Evolutionary conservation across 1,140 invertebrate genomes (phyloP), one percentile per base, ranked within the genome.

Genomic region (Anastrepha ludens): DNA sequence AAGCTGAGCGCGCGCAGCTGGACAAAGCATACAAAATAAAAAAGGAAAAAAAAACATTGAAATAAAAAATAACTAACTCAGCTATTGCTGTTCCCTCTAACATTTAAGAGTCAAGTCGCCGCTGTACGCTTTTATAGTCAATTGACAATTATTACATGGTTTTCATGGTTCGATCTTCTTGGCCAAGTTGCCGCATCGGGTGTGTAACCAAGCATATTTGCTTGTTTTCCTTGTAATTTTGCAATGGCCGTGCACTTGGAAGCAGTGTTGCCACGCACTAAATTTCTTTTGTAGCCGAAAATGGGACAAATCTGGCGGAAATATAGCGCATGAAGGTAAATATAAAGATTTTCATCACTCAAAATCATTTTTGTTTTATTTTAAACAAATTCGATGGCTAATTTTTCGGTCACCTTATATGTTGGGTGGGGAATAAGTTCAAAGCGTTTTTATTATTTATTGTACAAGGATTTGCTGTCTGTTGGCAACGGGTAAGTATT

Each of bases 71-170:
- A 29, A 11, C 74, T 81, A 3, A 15, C 47, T 55, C 9, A 81
- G 74, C 70, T n/a, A 74, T 3, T 74, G 11, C 44, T 47, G 17
- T 20, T 17, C n/a, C 47, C 74, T 13, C 47, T 3, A 41, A 6
- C 41, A 47, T 44, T 74, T 9, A 0, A 17, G 6, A 50, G 2
- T 29, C 74, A 50, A 81, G 74, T 44, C 67, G 44, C 44, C 29
- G 29, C 65, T 50, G 44, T 81, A 2, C 74, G 74, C n/a, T 81
- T 81, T 81, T 81, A 81, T 81, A 81, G 47, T 29, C 44, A 55
- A 20, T 81, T 81, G 74, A 81, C 74, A 81, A 81, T 81, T 81
- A 81, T 74, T 81, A 81, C 74, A 81, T 81, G 74, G n/a, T 81
- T 55, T 81, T 81, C 74, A 81, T 81, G 74, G 74, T 81, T 81